phyloP scores from a whole-genome alignment of 2,113 vertebrate genomes.

The Emberiza fucata region DNA sequence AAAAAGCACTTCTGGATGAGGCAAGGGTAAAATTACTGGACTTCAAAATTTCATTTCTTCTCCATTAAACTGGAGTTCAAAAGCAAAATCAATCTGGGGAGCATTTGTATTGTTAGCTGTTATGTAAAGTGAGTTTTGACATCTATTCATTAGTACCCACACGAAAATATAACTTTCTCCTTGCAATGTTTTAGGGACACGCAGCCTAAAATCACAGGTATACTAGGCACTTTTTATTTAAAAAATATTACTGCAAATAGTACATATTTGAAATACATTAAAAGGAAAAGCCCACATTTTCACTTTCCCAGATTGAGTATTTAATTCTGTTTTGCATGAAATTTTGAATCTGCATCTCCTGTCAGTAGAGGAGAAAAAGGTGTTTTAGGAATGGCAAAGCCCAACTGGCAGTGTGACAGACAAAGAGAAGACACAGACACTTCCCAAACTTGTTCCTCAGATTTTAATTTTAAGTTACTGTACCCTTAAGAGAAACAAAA shows the following conservation, averaged over 20 bases:
- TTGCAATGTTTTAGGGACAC: neutral
- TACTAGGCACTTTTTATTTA: rapidly evolving
- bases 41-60: neutral
- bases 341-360: neutral
- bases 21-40: neutral
- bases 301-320: neutral
- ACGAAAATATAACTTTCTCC: neutral
- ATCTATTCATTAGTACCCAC: neutral
- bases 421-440: rapidly evolving
- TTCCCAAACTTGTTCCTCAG: neutral
- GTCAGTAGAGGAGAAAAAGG: rapidly evolving
- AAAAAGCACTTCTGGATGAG: neutral
- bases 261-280: neutral
- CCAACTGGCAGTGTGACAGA: rapidly evolving
- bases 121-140: neutral
- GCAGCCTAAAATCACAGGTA: neutral
- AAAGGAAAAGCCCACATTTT: neutral
- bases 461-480: neutral
- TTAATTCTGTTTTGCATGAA: neutral
- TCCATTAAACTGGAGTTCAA: neutral
- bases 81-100: neutral
- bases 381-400: neutral
- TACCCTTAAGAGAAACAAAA: neutral
- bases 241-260: neutral
- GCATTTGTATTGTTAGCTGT: neutral